Percentiles rank a stretch among this genome's conserved stretches.
Conservation (phyloP, 2,888 invertebrate genomes). For the Lacanobia oleracea region DNA sequence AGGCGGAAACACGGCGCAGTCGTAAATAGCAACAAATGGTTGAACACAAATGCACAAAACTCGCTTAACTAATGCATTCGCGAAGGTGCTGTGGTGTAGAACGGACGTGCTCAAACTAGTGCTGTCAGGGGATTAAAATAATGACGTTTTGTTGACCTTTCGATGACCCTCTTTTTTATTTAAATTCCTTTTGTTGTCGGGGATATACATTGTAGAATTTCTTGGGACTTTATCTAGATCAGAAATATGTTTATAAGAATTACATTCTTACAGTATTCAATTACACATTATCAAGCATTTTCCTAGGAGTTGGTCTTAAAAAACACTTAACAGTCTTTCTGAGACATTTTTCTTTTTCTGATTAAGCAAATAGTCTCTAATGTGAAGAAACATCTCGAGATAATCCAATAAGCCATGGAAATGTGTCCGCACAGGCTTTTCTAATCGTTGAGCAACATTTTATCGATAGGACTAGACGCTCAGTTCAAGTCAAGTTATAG, state of each 20-base stretch:
- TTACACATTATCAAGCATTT: background rate
- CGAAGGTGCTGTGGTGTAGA: conserved; percentile 75
- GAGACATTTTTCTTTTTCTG: too few species aligned
- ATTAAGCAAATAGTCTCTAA: background rate
- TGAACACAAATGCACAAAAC: conserved; percentile 78
- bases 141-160: conserved; percentile 44
- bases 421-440: background rate
- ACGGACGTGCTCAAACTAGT: conserved; percentile 48
- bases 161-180: conserved; percentile 1
- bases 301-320: background rate
- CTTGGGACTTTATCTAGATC: background rate
- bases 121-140: conserved; percentile 33
- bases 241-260: background rate
- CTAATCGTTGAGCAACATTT: conserved; percentile 5
- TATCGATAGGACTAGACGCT: background rate
- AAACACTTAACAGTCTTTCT: background rate
- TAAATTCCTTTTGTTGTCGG: background rate
- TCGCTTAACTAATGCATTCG: conserved; percentile 82
- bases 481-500: conserved; percentile 31
- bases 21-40: conserved; percentile 78
- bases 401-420: background rate
- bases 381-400: background rate
- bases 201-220: background rate
- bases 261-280: background rate
- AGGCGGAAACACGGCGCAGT: conserved; percentile 74